Conservation (phyloP, 2,888 invertebrate genomes). For the Tortricodes alternella region DNA sequence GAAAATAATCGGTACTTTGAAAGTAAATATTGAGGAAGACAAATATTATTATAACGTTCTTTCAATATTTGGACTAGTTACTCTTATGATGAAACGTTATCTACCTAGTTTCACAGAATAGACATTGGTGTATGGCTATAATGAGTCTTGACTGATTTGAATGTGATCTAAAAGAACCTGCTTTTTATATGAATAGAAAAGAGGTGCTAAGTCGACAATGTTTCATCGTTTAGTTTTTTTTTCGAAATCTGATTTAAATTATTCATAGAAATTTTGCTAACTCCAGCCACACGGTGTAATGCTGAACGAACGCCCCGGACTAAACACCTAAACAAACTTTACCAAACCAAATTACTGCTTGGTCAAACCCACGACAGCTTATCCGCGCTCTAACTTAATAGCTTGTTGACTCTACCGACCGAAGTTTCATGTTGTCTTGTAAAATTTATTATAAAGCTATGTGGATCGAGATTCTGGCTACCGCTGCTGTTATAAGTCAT, state of each 20-base stretch:
- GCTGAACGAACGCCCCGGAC: constrained; percentile 2
- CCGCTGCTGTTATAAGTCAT: too few species aligned
- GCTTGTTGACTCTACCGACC: constrained; percentile 12
- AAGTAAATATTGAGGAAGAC: too few species aligned
- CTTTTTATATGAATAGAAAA: too few species aligned
- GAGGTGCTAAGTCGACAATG: not conserved
- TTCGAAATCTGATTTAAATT: constrained; percentile 7
- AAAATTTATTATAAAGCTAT: not conserved
- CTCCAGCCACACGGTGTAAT: not conserved
- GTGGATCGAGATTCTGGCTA: too few species aligned
- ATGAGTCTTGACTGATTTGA: too few species aligned
- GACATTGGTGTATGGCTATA: too few species aligned
- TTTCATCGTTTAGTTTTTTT: not conserved
- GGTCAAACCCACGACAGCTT: constrained; percentile 23
- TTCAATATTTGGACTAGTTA: too few species aligned
- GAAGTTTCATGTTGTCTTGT: constrained; percentile 19
- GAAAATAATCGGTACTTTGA: too few species aligned
- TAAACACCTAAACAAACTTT: constrained; percentile 31
- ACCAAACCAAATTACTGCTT: constrained; percentile 26
- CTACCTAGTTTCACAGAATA: too few species aligned
- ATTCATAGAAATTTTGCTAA: constrained; percentile 3
- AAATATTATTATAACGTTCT: too few species aligned
- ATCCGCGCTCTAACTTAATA: constrained; percentile 16
- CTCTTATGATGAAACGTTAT: too few species aligned
- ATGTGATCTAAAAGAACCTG: too few species aligned